phyloP scores from a whole-genome alignment of 2,797 vertebrate species.

The Liasis olivaceus region DNA sequence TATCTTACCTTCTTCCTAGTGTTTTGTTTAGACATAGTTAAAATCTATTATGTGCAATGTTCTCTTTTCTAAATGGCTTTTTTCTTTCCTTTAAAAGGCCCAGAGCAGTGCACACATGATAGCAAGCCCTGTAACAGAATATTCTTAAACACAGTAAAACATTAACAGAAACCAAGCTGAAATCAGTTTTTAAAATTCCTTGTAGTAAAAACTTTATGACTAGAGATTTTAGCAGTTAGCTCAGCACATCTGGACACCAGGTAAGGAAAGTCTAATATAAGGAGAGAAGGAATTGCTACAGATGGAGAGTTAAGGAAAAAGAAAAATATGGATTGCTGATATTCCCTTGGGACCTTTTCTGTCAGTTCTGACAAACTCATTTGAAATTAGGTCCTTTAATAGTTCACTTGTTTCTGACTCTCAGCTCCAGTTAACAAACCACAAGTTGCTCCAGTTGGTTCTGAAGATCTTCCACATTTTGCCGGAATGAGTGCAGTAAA shows the following conservation, averaged over 20 bases:
- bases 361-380: not conserved
- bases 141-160: not conserved
- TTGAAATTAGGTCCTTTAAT: not conserved
- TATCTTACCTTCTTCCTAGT: not conserved
- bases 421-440: not conserved
- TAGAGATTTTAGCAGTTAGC: not conserved
- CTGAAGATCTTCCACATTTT: not conserved
- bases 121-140: not conserved
- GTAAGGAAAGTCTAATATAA: not conserved
- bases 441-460: not conserved
- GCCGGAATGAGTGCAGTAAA: not conserved
- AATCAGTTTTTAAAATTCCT: not conserved
- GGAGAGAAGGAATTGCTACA: not conserved
- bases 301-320: not conserved
- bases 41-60: not conserved
- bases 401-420: not conserved
- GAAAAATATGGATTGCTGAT: not conserved
- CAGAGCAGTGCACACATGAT: not conserved
- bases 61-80: not conserved
- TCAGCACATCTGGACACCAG: not conserved
- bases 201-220: not conserved
- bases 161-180: not conserved
- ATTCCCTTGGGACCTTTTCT: not conserved
- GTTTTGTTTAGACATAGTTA: not conserved
- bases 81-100: not conserved